Evolutionary conservation across 2,797 vertebrate species (phyloP).

Genomic region (Ctenopoma multispine): DNA sequence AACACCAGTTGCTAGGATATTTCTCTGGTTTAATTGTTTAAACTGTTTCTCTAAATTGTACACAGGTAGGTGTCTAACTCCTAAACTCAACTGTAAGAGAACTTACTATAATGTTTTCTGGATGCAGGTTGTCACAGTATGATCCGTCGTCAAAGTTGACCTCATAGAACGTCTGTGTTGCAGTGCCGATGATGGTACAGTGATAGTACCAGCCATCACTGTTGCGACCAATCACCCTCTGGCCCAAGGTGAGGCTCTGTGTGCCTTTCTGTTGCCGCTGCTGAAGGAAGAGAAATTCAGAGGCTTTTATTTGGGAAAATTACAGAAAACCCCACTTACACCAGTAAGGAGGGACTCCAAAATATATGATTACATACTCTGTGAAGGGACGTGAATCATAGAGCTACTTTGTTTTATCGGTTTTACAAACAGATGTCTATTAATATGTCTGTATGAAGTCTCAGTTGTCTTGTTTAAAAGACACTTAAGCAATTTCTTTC

Average conservation of each 20-base stretch:
- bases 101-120: constrained; percentile 93
- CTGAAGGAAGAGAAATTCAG: constrained; percentile 32
- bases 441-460: too few species aligned
- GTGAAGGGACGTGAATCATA: neutral
- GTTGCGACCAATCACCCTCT: constrained; percentile 93
- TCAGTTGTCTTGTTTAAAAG: neutral
- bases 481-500: neutral
- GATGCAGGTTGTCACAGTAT: constrained; percentile 96
- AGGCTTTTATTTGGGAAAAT: neutral
- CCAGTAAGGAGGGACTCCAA: too few species aligned
- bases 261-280: constrained; percentile 65
- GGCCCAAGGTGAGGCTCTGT: constrained; percentile 85
- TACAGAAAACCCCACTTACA: too few species aligned
- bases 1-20: constrained; percentile 21
- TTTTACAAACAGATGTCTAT: neutral
- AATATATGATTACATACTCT: neutral
- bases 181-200: constrained; percentile 91
- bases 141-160: constrained; percentile 97
- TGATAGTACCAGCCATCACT: constrained; percentile 92
- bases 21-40: neutral
- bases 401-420: neutral
- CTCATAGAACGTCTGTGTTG: constrained; percentile 92
- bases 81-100: neutral
- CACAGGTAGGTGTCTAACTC: neutral
- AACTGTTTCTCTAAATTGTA: neutral